Conservation (phyloP, 2,797 vertebrate genomes). For the Capromys pilorides region DNA sequence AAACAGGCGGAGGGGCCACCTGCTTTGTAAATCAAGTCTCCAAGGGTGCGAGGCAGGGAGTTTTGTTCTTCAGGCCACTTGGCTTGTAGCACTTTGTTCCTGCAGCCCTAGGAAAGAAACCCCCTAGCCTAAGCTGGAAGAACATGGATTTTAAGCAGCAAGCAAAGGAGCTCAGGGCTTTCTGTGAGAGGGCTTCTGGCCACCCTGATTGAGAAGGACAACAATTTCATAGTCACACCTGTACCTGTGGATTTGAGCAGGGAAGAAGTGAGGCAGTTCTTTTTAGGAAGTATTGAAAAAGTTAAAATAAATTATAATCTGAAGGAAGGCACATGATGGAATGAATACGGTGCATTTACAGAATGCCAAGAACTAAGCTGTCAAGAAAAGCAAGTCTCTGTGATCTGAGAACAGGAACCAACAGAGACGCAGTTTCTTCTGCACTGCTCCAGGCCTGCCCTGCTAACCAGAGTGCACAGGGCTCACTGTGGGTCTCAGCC, state of each 20-base stretch:
- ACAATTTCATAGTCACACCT: too few species aligned
- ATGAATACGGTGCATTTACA: not conserved
- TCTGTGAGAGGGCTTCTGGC: rapidly evolving
- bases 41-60: not conserved
- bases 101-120: not conserved
- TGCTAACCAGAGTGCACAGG: too few species aligned
- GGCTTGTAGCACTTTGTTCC: not conserved
- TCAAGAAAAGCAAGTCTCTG: not conserved
- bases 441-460: not conserved
- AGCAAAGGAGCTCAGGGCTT: not conserved
- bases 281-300: not conserved
- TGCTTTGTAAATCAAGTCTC: not conserved
- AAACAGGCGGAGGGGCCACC: not conserved
- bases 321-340: not conserved
- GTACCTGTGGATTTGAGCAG: not conserved
- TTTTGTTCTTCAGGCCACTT: not conserved
- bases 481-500: not conserved
- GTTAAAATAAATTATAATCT: not conserved
- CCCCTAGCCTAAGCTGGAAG: not conserved
- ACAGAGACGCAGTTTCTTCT: not conserved
- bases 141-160: not conserved
- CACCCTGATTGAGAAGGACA: not conserved
- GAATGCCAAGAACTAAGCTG: not conserved
- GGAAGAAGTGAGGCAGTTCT: not conserved
- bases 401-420: not conserved